phyloP scores from a whole-genome alignment of 2,113 vertebrate genomes.

The Notothenia coriiceps region DNA sequence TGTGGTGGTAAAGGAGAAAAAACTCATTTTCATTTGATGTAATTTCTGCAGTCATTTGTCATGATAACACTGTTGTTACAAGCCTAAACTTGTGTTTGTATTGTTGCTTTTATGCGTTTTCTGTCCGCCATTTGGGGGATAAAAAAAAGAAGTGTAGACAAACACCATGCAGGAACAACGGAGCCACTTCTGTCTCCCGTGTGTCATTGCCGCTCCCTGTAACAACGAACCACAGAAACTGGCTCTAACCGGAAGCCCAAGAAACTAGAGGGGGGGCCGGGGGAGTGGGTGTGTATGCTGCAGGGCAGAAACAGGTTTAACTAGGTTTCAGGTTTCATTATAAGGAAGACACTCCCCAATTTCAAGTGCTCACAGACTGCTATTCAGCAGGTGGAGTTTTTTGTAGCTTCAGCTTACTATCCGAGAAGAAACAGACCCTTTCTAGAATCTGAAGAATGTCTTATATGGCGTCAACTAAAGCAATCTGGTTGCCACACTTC shows the following conservation, averaged over 20 bases:
- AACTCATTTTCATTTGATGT: neutral
- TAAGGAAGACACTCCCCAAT: conserved; percentile 60
- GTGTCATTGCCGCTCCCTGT: conserved; percentile 54
- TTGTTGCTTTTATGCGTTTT: neutral
- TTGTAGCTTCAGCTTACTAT: neutral
- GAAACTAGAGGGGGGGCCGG: conserved; percentile 6
- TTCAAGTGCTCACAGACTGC: conserved; percentile 9
- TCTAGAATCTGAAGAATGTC: conserved; percentile 20
- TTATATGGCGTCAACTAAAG: neutral
- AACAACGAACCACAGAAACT: conserved; percentile 68
- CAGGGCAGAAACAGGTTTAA: conserved; percentile 78
- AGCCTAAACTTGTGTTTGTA: neutral
- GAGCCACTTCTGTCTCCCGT: conserved; percentile 16
- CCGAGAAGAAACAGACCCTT: neutral
- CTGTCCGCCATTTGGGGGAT: neutral
- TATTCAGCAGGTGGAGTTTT: conserved; percentile 61
- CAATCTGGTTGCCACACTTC: neutral
- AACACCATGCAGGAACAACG: conserved; percentile 13
- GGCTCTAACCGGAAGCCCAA: conserved; percentile 67
- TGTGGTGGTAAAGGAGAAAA: neutral
- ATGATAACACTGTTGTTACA: neutral
- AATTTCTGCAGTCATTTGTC: neutral
- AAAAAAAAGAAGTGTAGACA: neutral
- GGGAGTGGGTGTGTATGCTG: conserved; percentile 26
- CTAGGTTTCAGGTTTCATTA: conserved; percentile 76